Evolutionary conservation across 2,113 vertebrate species (phyloP), one percentile per base, ranked within the genome.

Genomic region (Syngnathus scovelli): DNA sequence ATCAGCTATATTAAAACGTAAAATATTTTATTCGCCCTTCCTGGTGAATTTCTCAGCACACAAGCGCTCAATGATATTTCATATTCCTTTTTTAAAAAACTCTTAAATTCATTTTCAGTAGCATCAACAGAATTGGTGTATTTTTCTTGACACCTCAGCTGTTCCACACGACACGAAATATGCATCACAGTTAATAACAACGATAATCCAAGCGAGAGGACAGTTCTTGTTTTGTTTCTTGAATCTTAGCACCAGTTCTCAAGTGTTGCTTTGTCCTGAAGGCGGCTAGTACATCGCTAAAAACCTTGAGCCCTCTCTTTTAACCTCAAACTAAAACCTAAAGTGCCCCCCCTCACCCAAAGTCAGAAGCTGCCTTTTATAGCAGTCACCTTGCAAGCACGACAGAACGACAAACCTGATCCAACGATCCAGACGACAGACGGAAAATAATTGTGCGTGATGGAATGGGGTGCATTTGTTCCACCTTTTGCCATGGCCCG

Each of bases 1-100:
- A 56, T 44, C 15, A 72, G 13, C 49, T 71, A 56, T 77, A 82
- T 74, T 68, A 76, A 78, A 85, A 83, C 80, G 78, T 79, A 85
- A 86, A 85, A 83, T 67, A 70, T 72, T 86, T 70, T 75, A 88
- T 85, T 85, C 78, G 64, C 78, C 68, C 61, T 64, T 60, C 58
- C 18, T 39, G 58, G 13, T 9, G 3, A 38, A 10, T 18, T 60
- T 13, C 36, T 60, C 7, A 10, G 36, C 58, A 60, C 36, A 39
- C 6, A 8, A 60, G 16, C 36, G 19, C 10, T 19, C 58, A 27
- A 58, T 54, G 4, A 58, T 60, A 38, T 60, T 38, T 60, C 18
- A 60, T 60, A 10, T 60, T 61, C 0, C 38, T 8, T 52, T 68
- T 51, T 74, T 51, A 75, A 76, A 74, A 82, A 76, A 71, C 33